phyloP scores from a whole-genome alignment of 2,888 invertebrate genomes.

The Epirrita christyi region DNA sequence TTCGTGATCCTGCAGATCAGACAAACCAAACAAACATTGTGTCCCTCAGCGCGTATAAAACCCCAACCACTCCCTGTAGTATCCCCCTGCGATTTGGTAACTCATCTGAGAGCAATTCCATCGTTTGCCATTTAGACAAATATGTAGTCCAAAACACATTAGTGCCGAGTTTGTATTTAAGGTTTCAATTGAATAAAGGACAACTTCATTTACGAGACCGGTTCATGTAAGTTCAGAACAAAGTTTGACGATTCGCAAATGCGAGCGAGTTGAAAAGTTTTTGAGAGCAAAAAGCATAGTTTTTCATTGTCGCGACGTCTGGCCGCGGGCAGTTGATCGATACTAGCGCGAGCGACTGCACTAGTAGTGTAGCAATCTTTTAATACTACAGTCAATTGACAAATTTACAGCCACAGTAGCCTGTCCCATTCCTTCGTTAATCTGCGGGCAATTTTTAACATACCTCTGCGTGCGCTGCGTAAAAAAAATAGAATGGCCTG shows the following conservation, averaged over 20 bases:
- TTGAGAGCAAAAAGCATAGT: conserved; percentile 67
- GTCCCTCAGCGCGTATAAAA: conserved; percentile 7
- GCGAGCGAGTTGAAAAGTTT: conserved; percentile 49
- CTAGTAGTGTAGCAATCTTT: conserved; percentile 15
- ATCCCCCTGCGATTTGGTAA: conserved; percentile 8
- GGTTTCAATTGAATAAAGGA: conserved; percentile 29
- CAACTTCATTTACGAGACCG: conserved; percentile 33
- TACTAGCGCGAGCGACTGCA: conserved; percentile 55
- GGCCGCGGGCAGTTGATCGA: conserved; percentile 67
- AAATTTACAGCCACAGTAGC: background rate
- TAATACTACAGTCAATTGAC: background rate
- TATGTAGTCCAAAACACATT: conserved; percentile 11
- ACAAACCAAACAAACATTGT: conserved; percentile 12
- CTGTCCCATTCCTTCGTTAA: background rate
- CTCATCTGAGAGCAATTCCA: conserved; percentile 22
- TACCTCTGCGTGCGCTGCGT: conserved; percentile 13
- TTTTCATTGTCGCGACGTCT: conserved; percentile 68
- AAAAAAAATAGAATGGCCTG: conserved; percentile 23
- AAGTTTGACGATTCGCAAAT: conserved; percentile 50
- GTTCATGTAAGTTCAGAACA: conserved; percentile 39
- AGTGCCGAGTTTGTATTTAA: conserved; percentile 18
- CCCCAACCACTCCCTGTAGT: conserved; percentile 4
- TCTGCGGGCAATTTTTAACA: conserved; percentile 1
- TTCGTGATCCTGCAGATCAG: background rate
- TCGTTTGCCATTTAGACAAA: conserved; percentile 10